Conservation (phyloP, 2,888 invertebrate genomes). For the Thera obeliscata region DNA sequence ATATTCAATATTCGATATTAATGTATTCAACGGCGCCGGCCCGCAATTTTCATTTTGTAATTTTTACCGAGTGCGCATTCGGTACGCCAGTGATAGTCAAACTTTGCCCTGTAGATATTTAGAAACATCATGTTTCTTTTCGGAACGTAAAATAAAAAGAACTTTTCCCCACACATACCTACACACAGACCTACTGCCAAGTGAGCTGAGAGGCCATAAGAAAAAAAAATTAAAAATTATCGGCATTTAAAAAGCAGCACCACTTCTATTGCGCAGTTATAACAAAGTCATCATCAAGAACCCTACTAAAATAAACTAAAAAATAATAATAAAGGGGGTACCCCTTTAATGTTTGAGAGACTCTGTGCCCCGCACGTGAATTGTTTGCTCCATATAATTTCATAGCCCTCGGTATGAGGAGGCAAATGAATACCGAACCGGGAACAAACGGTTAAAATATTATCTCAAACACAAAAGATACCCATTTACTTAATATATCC, state of each 20-base stretch:
- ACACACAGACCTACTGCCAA: no score
- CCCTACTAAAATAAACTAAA: no score
- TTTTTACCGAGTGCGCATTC: constrained; percentile 81
- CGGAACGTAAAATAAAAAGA: no score
- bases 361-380: constrained; percentile 52
- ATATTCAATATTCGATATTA: constrained; percentile 84
- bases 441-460: constrained; percentile 61
- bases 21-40: constrained; percentile 81
- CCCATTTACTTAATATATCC: constrained; percentile 67
- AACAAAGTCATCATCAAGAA: no score
- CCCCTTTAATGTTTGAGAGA: constrained; percentile 51
- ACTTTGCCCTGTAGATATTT: constrained; percentile 19
- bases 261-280: no score
- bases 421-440: constrained; percentile 61
- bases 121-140: no score
- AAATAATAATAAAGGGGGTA: no score
- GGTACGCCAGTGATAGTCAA: constrained; percentile 59
- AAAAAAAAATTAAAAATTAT: no score
- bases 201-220: no score
- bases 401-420: constrained; percentile 57
- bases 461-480: constrained; percentile 63
- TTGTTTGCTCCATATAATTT: constrained; percentile 76
- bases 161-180: no score
- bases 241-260: no score
- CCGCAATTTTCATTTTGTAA: constrained; percentile 85